Conservation (phyloP, 2,113 vertebrate genomes). For the Chionomys nivalis region DNA sequence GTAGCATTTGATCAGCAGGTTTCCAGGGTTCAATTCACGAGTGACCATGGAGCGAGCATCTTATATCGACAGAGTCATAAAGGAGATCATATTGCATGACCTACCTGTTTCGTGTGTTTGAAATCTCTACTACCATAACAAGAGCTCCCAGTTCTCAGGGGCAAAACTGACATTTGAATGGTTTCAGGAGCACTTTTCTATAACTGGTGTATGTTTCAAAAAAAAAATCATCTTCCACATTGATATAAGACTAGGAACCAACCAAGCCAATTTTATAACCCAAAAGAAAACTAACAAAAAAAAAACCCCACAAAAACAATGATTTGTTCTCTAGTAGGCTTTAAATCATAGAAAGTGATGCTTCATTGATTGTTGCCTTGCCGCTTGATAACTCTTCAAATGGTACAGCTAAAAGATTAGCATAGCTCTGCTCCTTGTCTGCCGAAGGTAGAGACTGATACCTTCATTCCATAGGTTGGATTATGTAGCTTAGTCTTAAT, state of each 20-base stretch:
- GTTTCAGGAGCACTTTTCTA: neutral
- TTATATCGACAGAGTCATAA: constrained; percentile 40
- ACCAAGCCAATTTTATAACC: neutral
- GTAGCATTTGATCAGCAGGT: constrained; percentile 40
- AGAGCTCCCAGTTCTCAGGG: neutral
- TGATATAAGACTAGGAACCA: neutral
- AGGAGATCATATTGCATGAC: constrained; percentile 26
- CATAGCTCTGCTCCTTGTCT: constrained; percentile 3
- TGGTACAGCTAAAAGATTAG: neutral
- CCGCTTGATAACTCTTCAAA: neutral
- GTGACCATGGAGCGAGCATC: neutral
- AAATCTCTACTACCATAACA: neutral
- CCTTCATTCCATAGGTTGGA: constrained; percentile 23
- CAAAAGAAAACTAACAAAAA: neutral
- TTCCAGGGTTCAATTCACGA: constrained; percentile 65
- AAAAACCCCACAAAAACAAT: neutral
- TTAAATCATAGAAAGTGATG: neutral
- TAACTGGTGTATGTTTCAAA: neutral
- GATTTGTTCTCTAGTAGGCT: constrained; percentile 3
- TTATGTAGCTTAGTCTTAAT: neutral
- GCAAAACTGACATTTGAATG: neutral
- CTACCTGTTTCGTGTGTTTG: neutral
- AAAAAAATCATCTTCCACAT: neutral
- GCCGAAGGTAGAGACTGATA: neutral
- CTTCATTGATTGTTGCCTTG: neutral